These are phyloP conservation scores for Sebastes schlegelii DNA, from an alignment of 2,113 vertebrate genomes.

Conservation along the genomic window DNA sequence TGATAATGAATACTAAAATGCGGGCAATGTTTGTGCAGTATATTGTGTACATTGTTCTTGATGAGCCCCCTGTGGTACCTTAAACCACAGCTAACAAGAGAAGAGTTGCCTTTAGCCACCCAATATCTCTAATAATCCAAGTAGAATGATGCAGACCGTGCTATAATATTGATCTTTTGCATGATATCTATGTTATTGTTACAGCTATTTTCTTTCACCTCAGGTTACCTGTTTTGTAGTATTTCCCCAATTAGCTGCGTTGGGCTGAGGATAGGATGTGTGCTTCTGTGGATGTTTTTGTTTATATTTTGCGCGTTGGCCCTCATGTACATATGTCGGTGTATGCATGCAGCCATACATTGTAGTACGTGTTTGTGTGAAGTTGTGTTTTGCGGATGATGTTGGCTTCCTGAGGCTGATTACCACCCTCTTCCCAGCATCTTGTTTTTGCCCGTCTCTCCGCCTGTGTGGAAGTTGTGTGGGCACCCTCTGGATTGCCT, in stretches of 20 bases:
- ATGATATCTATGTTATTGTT: conserved; percentile 39
- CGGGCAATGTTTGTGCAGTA: background rate
- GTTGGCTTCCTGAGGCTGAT: conserved; percentile 79
- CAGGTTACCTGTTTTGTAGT: conserved; percentile 41
- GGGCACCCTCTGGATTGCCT: conserved; percentile 87
- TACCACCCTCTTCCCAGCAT: conserved; percentile 74
- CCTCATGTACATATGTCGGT: background rate
- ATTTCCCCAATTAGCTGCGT: conserved; percentile 26
- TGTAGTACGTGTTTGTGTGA: conserved; percentile 41
- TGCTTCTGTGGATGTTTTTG: background rate
- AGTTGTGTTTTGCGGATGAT: conserved; percentile 70
- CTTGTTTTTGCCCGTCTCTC: conserved; percentile 79
- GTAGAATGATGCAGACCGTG: conserved; percentile 25
- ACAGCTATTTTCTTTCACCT: conserved; percentile 35
- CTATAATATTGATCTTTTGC: conserved; percentile 53
- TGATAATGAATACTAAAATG: conserved; percentile 7
- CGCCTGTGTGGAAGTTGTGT: conserved; percentile 85
- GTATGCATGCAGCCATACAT: conserved; percentile 20
- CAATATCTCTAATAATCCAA: conserved; percentile 34
- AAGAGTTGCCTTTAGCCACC: conserved; percentile 40
- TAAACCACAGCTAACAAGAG: conserved; percentile 32
- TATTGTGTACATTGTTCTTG: conserved; percentile 5
- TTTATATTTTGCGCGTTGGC: background rate
- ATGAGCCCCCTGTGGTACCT: conserved; percentile 16
- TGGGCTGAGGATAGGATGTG: background rate